These are phyloP conservation scores for Dicentrarchus labrax DNA, from an alignment of 2,113 vertebrate genomes.

Conservation along the genomic window DNA sequence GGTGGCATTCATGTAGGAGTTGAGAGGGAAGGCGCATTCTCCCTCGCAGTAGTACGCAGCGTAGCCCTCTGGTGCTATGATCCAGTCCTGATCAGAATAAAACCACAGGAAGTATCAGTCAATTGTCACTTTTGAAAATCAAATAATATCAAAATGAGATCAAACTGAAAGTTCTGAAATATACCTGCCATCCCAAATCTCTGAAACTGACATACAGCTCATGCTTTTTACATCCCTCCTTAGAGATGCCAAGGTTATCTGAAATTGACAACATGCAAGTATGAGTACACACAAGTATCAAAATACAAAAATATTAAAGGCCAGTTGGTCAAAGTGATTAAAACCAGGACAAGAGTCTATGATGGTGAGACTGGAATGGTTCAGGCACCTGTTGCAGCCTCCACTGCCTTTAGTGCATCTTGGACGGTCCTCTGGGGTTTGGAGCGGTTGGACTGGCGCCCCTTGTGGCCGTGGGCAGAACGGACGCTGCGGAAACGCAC, in stretches of 20 bases:
- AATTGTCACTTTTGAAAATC: neutral
- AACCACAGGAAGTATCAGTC: neutral
- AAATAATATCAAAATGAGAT: neutral
- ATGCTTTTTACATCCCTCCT: slow-evolving; percentile 96
- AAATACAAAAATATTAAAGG: no score
- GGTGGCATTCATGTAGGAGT: slow-evolving; percentile 99
- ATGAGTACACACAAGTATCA: neutral
- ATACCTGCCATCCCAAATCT: slow-evolving; percentile 99
- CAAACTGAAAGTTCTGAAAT: neutral
- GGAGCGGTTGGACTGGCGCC: slow-evolving; percentile 90
- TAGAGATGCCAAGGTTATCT: slow-evolving; percentile 93
- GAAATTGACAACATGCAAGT: slow-evolving; percentile 28
- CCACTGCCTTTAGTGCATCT: slow-evolving; percentile 90
- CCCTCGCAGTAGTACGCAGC: slow-evolving; percentile 98
- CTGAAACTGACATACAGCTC: slow-evolving; percentile 98
- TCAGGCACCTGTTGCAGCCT: slow-evolving; percentile 84
- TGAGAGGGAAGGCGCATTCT: slow-evolving; percentile 96
- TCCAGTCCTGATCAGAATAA: slow-evolving; percentile 91
- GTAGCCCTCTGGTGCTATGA: slow-evolving; percentile 96
- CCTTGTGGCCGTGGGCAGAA: slow-evolving; percentile 88
- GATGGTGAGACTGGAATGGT: neutral
- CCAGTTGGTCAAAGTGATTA: neutral
- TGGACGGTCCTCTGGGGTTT: slow-evolving; percentile 89
- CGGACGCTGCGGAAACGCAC: slow-evolving; percentile 92
- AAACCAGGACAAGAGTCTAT: neutral